A percentile compares a stretch with the other conserved stretches of the same genome.
phyloP scores from a whole-genome alignment of 2,113 vertebrate species.

The Sminthopsis crassicaudata region DNA sequence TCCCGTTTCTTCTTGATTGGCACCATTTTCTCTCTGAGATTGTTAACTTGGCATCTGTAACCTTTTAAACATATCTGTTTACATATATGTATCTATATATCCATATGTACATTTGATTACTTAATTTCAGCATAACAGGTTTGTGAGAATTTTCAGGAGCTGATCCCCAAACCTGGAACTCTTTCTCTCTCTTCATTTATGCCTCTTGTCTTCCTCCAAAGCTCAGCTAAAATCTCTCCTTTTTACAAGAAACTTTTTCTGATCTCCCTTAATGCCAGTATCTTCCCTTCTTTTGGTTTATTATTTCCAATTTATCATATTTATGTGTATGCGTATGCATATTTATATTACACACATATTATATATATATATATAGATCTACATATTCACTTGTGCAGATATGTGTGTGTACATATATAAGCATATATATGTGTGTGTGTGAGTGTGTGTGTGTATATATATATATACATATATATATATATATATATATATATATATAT shows the following conservation, averaged over 20 bases:
- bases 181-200: neutral
- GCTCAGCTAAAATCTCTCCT: neutral
- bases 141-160: neutral
- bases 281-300: neutral
- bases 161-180: neutral
- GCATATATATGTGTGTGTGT: neutral
- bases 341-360: too few species aligned
- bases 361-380: too few species aligned
- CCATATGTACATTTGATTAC: neutral
- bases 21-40: neutral
- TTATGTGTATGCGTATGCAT: too few species aligned
- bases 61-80: neutral
- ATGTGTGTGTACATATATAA: too few species aligned
- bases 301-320: neutral
- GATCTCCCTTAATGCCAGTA: neutral
- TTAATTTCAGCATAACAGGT: neutral
- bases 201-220: neutral
- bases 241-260: neutral
- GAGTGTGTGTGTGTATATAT: too few species aligned
- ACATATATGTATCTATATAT: neutral
- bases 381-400: too few species aligned
- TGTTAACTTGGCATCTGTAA: neutral
- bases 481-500: accelerated
- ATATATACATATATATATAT: too few species aligned
- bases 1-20: neutral